Conservation (phyloP, 2,888 invertebrate genomes). For the Rhagonycha fulva region DNA sequence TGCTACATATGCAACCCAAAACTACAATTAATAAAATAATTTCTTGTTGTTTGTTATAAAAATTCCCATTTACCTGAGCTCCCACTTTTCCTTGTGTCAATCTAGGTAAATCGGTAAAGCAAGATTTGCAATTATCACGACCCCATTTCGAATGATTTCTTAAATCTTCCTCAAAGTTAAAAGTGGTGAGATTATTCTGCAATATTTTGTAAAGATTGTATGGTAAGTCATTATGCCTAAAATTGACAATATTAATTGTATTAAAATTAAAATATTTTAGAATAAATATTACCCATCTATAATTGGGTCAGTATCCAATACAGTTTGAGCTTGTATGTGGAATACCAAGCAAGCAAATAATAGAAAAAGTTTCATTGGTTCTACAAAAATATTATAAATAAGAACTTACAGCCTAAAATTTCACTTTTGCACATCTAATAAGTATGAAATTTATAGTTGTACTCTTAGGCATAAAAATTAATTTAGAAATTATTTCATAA, state of each 20-base stretch:
- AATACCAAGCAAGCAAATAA: neutral
- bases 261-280: neutral
- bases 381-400: neutral
- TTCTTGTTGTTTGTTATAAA: neutral
- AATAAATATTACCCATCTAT: neutral
- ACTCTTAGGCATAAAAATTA: no score
- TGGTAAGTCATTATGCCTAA: slow-evolving; percentile 59
- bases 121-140: slow-evolving; percentile 42
- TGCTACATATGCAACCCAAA: slow-evolving; percentile 63
- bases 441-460: no score
- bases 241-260: slow-evolving; percentile 15
- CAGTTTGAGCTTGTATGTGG: neutral
- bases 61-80: slow-evolving; percentile 55
- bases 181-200: slow-evolving; percentile 52
- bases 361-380: neutral
- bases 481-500: no score
- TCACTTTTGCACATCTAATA: no score
- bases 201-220: slow-evolving; percentile 51
- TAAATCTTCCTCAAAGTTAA: slow-evolving; percentile 53
- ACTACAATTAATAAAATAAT: slow-evolving; percentile 51
- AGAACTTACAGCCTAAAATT: no score
- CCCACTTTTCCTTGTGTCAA: slow-evolving; percentile 59
- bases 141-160: slow-evolving; percentile 53
- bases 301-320: neutral
- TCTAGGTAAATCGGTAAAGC: slow-evolving; percentile 61